phyloP scores from a whole-genome alignment of 2,888 invertebrate species.

The Drosophila aldrichi region DNA sequence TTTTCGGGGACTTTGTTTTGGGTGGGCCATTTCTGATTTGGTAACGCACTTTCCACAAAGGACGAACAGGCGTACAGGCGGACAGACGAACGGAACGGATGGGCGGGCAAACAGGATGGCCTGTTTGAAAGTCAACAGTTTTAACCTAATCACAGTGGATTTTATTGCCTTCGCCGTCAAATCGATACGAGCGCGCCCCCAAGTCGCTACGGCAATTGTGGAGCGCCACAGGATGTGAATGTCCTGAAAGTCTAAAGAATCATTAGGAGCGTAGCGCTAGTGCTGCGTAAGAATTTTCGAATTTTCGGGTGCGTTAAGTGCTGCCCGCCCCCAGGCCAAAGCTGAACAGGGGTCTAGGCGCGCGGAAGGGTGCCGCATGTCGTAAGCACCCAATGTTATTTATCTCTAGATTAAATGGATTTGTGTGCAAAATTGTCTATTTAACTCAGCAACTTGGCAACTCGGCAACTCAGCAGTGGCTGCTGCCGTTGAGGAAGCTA shows the following conservation, averaged over 20 bases:
- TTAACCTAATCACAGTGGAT: constrained; percentile 82
- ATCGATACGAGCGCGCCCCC: constrained; percentile 54
- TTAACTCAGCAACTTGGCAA: constrained; percentile 49
- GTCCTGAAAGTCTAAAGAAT: constrained; percentile 52
- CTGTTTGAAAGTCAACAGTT: constrained; percentile 82
- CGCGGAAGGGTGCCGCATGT: constrained; percentile 22
- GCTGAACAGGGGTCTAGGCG: constrained; percentile 9
- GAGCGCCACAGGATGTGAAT: constrained; percentile 52
- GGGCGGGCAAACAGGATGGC: constrained; percentile 54
- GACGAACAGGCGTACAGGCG: constrained; percentile 5
- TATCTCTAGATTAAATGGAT: constrained; percentile 82
- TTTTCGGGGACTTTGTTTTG: background rate
- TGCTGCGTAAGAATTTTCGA: constrained; percentile 80
- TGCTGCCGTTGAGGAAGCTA: constrained; percentile 30
- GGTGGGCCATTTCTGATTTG: constrained; percentile 54
- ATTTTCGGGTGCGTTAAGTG: constrained; percentile 78
- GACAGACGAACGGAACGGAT: constrained; percentile 10
- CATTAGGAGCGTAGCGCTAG: constrained; percentile 65
- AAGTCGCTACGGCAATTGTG: constrained; percentile 42
- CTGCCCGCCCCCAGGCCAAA: constrained; percentile 36
- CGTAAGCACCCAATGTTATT: constrained; percentile 72
- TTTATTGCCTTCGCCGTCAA: constrained; percentile 70
- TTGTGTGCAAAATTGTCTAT: constrained; percentile 82
- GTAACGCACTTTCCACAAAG: constrained; percentile 42
- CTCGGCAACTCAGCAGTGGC: constrained; percentile 28